Evolutionary conservation across 2,797 vertebrate genomes (phyloP).

Genomic region (Pseudomugil tenellus): DNA sequence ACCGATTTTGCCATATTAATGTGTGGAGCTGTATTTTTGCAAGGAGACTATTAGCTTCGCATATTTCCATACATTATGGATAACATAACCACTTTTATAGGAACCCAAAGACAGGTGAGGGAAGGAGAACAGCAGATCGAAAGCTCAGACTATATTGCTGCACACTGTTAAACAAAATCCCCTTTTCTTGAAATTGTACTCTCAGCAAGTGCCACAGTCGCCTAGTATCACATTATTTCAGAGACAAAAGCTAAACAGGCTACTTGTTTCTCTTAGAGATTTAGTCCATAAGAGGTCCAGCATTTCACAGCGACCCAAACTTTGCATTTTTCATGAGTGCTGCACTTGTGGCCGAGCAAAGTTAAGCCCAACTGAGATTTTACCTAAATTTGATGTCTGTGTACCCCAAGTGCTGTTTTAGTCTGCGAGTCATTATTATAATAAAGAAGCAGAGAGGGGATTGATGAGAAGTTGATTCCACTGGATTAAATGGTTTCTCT

Average conservation of each 20-base stretch:
- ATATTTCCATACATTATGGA: constrained; percentile 38
- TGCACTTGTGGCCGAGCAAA: constrained; percentile 8
- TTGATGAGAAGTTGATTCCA: constrained; percentile 76
- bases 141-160: not conserved
- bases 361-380: constrained; percentile 14
- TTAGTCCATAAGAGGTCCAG: constrained; percentile 2
- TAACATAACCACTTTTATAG: constrained; percentile 21
- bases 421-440: constrained; percentile 57
- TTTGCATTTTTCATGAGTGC: constrained; percentile 1
- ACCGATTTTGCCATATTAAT: constrained; percentile 32
- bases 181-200: not conserved
- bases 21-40: constrained; percentile 35
- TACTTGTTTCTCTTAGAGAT: not conserved
- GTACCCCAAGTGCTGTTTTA: constrained; percentile 40
- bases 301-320: constrained; percentile 15
- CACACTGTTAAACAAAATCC: not conserved
- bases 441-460: constrained; percentile 48
- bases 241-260: not conserved
- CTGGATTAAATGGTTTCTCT: constrained; percentile 78
- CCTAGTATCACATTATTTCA: not conserved
- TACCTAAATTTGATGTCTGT: constrained; percentile 40
- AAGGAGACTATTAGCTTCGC: constrained; percentile 44
- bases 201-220: not conserved
- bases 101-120: constrained; percentile 52
- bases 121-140: constrained; percentile 4